Conservation (phyloP, 2,888 invertebrate species). For the Lycia hirtaria region DNA sequence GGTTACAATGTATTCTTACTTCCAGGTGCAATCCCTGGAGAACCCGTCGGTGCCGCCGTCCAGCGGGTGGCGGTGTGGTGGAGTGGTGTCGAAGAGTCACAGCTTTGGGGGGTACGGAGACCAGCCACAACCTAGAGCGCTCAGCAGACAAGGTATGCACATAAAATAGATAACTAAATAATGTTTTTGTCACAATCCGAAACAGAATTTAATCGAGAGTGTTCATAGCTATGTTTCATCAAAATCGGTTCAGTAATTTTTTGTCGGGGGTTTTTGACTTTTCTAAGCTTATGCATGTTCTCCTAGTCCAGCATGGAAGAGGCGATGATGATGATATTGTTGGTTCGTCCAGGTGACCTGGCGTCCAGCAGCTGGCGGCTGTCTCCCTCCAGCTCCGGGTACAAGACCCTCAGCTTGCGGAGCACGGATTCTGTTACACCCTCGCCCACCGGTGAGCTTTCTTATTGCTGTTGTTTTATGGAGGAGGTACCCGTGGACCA, state of each 20-base stretch:
- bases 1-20: too few species aligned
- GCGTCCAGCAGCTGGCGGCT: constrained; percentile 86
- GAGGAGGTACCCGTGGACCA: too few species aligned
- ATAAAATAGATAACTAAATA: background rate
- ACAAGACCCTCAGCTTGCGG: constrained; percentile 90
- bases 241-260: too few species aligned
- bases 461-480: too few species aligned
- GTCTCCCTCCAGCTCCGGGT: constrained; percentile 91
- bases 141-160: constrained; percentile 92
- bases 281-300: too few species aligned
- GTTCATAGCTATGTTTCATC: too few species aligned
- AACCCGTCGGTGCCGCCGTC: constrained; percentile 44
- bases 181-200: background rate
- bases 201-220: too few species aligned
- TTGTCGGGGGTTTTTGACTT: too few species aligned
- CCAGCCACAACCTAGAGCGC: constrained; percentile 87
- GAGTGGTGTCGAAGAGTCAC: constrained; percentile 87
- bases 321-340: background rate
- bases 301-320: background rate
- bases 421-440: constrained; percentile 92
- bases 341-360: constrained; percentile 68
- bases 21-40: constrained; percentile 86
- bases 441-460: constrained; percentile 87
- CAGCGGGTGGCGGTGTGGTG: constrained; percentile 55
- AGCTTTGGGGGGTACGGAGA: constrained; percentile 91